A percentile compares a stretch with the other conserved stretches of the same genome.
Evolutionary conservation across 2,113 vertebrate species (phyloP).

Genomic region (Gymnorhina tibicen): DNA sequence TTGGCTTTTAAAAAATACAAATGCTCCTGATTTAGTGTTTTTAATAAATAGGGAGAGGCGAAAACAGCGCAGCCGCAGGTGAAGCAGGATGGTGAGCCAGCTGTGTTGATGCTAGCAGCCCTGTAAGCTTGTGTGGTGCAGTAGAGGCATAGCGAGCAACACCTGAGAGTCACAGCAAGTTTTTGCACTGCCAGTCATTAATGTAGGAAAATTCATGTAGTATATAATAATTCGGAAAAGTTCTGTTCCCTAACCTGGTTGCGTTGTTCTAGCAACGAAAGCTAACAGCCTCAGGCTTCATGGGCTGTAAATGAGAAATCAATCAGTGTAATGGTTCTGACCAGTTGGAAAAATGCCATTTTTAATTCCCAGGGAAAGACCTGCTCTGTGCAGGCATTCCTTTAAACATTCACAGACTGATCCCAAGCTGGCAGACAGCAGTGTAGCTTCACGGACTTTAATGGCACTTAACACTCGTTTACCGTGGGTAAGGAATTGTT

Average conservation of each 20-base stretch:
- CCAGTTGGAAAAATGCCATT: constrained; percentile 31
- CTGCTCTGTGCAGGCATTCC: neutral
- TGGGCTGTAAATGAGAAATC: constrained; percentile 33
- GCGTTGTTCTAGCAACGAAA: constrained; percentile 52
- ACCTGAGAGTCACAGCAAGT: constrained; percentile 48
- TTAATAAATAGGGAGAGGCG: constrained; percentile 70
- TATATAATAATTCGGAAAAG: constrained; percentile 61
- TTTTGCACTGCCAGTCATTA: constrained; percentile 52
- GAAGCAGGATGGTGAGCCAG: constrained; percentile 60
- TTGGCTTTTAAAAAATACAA: constrained; percentile 59
- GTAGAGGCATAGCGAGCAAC: neutral
- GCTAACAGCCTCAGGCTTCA: constrained; percentile 65
- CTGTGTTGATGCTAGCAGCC: constrained; percentile 57
- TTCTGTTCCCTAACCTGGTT: constrained; percentile 58
- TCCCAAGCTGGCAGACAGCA: neutral
- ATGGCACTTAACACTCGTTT: constrained; percentile 1
- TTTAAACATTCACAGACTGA: neutral
- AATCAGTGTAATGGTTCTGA: constrained; percentile 40
- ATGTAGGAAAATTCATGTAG: constrained; percentile 39
- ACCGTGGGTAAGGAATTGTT: neutral
- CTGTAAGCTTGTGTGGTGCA: constrained; percentile 28
- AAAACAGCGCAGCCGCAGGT: constrained; percentile 52
- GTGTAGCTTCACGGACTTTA: neutral
- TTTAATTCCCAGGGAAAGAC: constrained; percentile 25
- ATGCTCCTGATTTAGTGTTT: constrained; percentile 74